Percentiles rank a stretch among this genome's conserved stretches.
These are phyloP conservation scores for Abrostola tripartita DNA, from an alignment of 2,888 invertebrate species.

Conservation along the genomic window DNA sequence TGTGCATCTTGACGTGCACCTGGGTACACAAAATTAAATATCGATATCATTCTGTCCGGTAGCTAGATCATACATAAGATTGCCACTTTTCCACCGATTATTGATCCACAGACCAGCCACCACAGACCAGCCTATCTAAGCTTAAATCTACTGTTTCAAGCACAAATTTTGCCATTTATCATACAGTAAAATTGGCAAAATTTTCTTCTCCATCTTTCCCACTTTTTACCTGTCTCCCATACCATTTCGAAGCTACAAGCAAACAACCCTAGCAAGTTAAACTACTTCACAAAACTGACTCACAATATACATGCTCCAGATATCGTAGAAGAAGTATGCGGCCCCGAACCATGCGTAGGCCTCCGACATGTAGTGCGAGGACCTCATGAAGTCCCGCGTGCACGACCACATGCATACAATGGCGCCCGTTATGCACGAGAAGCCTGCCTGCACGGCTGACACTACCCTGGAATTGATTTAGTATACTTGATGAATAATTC, in stretches of 20 bases:
- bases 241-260: neutral
- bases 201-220: too few species aligned
- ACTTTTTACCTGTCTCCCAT: neutral
- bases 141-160: too few species aligned
- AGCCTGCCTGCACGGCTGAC: slow-evolving; percentile 91
- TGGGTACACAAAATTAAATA: slow-evolving; percentile 53
- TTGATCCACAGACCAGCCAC: too few species aligned
- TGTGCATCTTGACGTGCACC: slow-evolving; percentile 79
- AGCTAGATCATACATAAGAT: too few species aligned
- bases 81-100: too few species aligned
- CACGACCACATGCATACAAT: slow-evolving; percentile 91
- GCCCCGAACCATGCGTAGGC: slow-evolving; percentile 94
- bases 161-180: too few species aligned
- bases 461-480: slow-evolving; percentile 86
- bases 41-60: too few species aligned
- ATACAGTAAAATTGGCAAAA: too few species aligned
- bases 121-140: too few species aligned
- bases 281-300: slow-evolving; percentile 55
- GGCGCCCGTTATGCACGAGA: slow-evolving; percentile 90
- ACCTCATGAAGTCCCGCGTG: slow-evolving; percentile 90
- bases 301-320: slow-evolving; percentile 94
- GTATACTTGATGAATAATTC: too few species aligned
- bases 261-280: neutral
- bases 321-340: slow-evolving; percentile 93
- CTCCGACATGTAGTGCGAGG: slow-evolving; percentile 92